Evolutionary conservation across 2,113 vertebrate species (phyloP).

Genomic region (Podarcis raffonei): DNA sequence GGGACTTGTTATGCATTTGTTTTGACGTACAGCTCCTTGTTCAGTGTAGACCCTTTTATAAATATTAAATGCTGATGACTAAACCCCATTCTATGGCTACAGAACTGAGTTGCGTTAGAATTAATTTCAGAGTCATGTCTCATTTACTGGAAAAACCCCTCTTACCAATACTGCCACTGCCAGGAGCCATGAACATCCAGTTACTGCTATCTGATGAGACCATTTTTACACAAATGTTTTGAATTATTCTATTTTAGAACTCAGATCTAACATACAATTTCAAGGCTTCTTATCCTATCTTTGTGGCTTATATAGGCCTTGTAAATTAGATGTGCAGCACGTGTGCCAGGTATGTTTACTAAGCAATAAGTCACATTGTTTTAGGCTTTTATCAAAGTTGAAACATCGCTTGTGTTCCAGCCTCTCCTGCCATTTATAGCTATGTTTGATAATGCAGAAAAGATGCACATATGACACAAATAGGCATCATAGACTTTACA

Average conservation of each 20-base stretch:
- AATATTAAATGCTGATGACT: background rate
- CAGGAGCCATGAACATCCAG: background rate
- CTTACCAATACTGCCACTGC: background rate
- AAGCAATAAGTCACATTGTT: background rate
- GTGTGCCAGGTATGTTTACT: background rate
- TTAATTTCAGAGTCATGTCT: background rate
- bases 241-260: conserved; percentile 1
- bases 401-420: background rate
- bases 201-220: background rate
- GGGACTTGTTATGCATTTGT: background rate
- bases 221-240: background rate
- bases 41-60: background rate
- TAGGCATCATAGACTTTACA: background rate
- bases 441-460: background rate
- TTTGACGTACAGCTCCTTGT: background rate
- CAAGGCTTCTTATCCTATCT: conserved; percentile 15
- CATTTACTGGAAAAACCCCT: background rate
- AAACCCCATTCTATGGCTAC: background rate
- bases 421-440: background rate
- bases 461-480: background rate
- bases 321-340: background rate
- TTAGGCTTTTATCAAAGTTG: background rate
- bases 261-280: background rate
- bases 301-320: background rate
- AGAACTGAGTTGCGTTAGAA: background rate